Evolutionary conservation across 2,113 vertebrate genomes (phyloP), one percentile per base, ranked within the genome.

Genomic region (Embiotoca jacksoni): DNA sequence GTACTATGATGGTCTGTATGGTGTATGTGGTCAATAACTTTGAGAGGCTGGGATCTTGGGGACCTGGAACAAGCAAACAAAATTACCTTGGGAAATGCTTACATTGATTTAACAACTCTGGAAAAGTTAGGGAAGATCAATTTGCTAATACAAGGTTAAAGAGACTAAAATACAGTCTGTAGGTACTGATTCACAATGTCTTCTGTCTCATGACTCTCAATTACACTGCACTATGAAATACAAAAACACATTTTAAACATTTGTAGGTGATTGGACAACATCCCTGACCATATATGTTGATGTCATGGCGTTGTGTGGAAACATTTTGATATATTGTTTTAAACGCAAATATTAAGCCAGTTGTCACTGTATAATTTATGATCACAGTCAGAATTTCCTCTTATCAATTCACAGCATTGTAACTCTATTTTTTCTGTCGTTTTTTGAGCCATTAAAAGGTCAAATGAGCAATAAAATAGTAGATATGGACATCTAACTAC

Each of bases 381-480:
- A 68, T 55, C 14, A 15, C 15, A 2, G 32, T 54, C 1, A 13
- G n/a, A 75, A 53, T 66, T 30, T 11, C 39, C 23, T 35, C 39
- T 53, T 58, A 81, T 76, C 37, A 77, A 5, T 67, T 71, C 8
- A 58, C 41, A 58, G 15, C 62, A 58, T 44, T 3, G 0, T 70
- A 63, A 84, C 50, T 57, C 59, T 55, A 59, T 61, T 56, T 75
- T 9, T 35, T 30, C 13, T 56, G 63, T 52, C 8, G 56, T 44
- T 60, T 55, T 44, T 39, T 33, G 39, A 15, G n/a, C 33, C 62
- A 60, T 44, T 72, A 46, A 23, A 65, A 53, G 36, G 62, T 64
- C 30, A 65, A 10, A 23, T 52, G 56, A 83, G 64, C 58, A 52
- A 72, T 78, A 81, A 71, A 83, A 35, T 7, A 15, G 2, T 56